These are phyloP conservation scores for Tetraneura akinire DNA, from an alignment of 1,140 invertebrate genomes.

Conservation along the genomic window DNA sequence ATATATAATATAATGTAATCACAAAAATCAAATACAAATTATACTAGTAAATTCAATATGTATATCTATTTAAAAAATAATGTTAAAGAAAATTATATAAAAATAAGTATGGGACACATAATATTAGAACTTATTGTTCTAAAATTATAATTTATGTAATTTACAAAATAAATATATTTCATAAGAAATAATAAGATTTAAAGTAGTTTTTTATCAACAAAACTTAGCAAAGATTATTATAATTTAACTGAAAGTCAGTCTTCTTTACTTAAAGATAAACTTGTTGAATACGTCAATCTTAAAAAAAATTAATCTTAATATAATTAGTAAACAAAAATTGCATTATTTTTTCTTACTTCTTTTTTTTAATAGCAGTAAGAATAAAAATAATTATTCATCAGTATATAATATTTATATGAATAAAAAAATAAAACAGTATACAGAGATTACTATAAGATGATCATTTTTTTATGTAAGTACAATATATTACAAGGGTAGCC, in stretches of 20 bases:
- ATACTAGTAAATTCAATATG: not conserved
- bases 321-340: not conserved
- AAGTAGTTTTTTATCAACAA: not conserved
- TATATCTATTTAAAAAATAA: not conserved
- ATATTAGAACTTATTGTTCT: not conserved
- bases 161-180: not conserved
- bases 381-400: too few relatives aligned
- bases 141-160: conserved; percentile 7
- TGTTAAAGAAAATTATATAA: not conserved
- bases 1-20: not conserved
- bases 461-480: too few relatives aligned
- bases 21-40: not conserved
- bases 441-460: too few relatives aligned
- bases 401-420: too few relatives aligned
- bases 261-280: conserved; percentile 14
- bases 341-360: not conserved
- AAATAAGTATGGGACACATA: not conserved
- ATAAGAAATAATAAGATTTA: not conserved
- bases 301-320: not conserved
- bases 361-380: not conserved
- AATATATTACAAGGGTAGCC: too few relatives aligned
- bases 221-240: not conserved
- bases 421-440: too few relatives aligned
- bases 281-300: conserved; percentile 16
- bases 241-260: conserved; percentile 11